Base-by-base conservation (phyloP, 2,113 vertebrate species). In the Dromas ardeola region DNA sequence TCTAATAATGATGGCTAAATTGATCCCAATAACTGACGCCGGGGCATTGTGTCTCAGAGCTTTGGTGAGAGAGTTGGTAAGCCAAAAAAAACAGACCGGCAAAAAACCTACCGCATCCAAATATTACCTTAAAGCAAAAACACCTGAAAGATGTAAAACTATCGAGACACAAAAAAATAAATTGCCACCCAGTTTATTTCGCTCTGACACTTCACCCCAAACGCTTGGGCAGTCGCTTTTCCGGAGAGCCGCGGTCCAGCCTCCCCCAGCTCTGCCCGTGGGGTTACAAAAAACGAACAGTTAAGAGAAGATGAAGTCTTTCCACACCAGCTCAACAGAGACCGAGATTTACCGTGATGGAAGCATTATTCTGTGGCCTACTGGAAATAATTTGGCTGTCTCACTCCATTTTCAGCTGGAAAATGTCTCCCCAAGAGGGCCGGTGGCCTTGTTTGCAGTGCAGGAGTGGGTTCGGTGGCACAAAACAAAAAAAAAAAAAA, bases 1-100 rank as follows among this genome's bases (percentile, higher is more conserved):
- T 98, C 98, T 96, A 93, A 97, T 97, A 98, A 98, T 98, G 98
- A 99, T 96, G 98, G 97, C 97, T 98, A 98, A 99, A 99, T 99
- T 98, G 98, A 98, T 96, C 96, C 96, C 98, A 98, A 98, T 97
- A 97, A 93, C 86, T 43, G 77, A 94, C 61, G 45, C 91, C 23
- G 2, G 65, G 86, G 53, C 87, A 94, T 92, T 91, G 92, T 96
- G 95, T 78, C 94, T 63, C 78, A 2, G 17, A 52, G 79, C 55
- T 84, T 76, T 38, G 17, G 27, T 23, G 92, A 74, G 73, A 78
- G 81, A 40, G 47, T 16, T 30, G 32, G 16, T 6, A 13, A 55
- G 90, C 92, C 58, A 94, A 95, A 74, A 73, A 88, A 78, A 95
- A 91, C 91, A 96, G 72, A 56, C 22, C 30, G 10, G 72, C 5